Conservation (phyloP, 2,797 vertebrate species). For the Melanotaenia parkinsoni region DNA sequence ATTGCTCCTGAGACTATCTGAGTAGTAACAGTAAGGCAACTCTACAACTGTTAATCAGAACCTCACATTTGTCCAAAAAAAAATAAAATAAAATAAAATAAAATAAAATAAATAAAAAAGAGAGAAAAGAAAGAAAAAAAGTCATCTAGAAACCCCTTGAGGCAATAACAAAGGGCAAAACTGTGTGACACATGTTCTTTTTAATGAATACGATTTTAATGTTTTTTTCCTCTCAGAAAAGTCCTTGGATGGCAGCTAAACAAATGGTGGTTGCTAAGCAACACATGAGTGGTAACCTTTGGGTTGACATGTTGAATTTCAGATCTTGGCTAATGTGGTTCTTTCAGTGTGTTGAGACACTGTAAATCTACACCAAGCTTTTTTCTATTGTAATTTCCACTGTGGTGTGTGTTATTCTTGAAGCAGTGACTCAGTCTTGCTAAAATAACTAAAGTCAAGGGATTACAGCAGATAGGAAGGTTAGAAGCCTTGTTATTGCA, state of each 20-base stretch:
- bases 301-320: conserved; percentile 39
- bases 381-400: conserved; percentile 35
- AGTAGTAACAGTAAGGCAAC: conserved; percentile 24
- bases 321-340: conserved; percentile 40
- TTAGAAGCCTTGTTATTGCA: conserved; percentile 29
- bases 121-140: background rate
- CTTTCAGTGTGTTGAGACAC: conserved; percentile 29
- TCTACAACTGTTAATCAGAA: conserved; percentile 19
- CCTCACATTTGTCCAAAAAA: background rate
- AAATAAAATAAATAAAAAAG: too few relatives aligned
- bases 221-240: conserved; percentile 31
- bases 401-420: background rate
- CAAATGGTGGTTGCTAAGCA: conserved; percentile 63
- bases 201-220: conserved; percentile 54
- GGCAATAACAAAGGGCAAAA: conserved; percentile 41
- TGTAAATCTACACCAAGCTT: conserved; percentile 30
- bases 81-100: too few relatives aligned
- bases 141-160: conserved; percentile 35
- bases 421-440: conserved; percentile 12
- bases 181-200: conserved; percentile 32
- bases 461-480: conserved; percentile 11
- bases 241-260: conserved; percentile 54
- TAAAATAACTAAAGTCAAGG: conserved; percentile 20
- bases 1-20: conserved; percentile 25
- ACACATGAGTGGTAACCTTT: conserved; percentile 41